Base-by-base conservation (phyloP, 2,888 invertebrate genomes). In the Chorisops tibialis region DNA sequence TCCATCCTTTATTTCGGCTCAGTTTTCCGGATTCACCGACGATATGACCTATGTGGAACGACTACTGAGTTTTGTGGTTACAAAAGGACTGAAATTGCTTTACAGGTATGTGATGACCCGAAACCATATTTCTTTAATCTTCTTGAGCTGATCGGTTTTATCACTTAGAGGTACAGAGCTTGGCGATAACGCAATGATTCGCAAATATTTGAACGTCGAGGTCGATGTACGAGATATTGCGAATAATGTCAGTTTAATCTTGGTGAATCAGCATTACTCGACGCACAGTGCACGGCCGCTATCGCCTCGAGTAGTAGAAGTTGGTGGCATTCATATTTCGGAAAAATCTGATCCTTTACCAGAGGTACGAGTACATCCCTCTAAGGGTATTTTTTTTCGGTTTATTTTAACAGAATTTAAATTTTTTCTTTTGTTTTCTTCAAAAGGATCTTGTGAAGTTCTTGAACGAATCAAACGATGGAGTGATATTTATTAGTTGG, bases 401-500 rank as follows among this genome's bases (percentile, higher is more conserved):
- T 41, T 14, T n/a, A 11, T 5, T 3, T 14, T 41, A 2, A 41
- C 7, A 47, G 16, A 47, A n/a, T 47, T 47, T 11, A 21, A 5
- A 19, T 2, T 19, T 18, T n/a, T n/a, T n/a, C n/a, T 61, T 41
- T 50, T 41, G 37, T 11, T 49, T 63, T 68, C 52, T 39, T 66
- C 49, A 81, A 82, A 78, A 85, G 81, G 80, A 85, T 24, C 71
- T 91, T 6, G 79, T 83, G 65, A 79, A 80, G 63, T 89, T 88
- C 71, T 76, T 91, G 18, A 84, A 85, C 68, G 82, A 82, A 52
- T 83, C 88, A 0, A 71, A 80, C 21, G 76, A 86, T 60, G 89
- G 89, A 1, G 84, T 89, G 3, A 80, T 92, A 66, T 87, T 85
- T 70, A 87, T 92, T 63, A 90, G 87, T 72, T 84, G 91, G 74